phyloP scores from a whole-genome alignment of 2,888 invertebrate genomes.

The Catocala nupta region DNA sequence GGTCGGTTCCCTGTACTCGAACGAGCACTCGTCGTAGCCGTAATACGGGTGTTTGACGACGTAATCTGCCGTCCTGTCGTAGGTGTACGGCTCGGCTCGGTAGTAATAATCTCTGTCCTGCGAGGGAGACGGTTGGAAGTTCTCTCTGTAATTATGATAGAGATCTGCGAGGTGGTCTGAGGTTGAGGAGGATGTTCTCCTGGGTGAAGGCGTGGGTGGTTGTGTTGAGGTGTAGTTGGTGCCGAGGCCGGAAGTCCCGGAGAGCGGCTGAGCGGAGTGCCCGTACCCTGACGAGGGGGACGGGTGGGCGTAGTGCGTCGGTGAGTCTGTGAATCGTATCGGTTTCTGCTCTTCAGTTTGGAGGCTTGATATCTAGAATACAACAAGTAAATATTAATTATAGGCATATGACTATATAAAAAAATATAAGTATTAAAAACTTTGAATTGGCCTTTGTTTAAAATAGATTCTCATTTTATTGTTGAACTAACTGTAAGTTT shows the following conservation, averaged over 20 bases:
- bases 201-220: slow-evolving; percentile 89
- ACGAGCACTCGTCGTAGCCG: slow-evolving; percentile 78
- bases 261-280: slow-evolving; percentile 82
- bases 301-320: slow-evolving; percentile 89
- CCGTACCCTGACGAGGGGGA: slow-evolving; percentile 84
- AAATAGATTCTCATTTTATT: too few species aligned
- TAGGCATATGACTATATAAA: too few species aligned
- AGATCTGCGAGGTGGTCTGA: slow-evolving; percentile 89
- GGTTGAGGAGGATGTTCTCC: slow-evolving; percentile 89
- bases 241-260: slow-evolving; percentile 84
- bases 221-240: slow-evolving; percentile 84
- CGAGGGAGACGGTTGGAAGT: slow-evolving; percentile 76
- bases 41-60: slow-evolving; percentile 79
- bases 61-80: slow-evolving; percentile 80
- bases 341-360: slow-evolving; percentile 89
- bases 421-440: too few species aligned
- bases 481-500: too few species aligned
- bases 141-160: slow-evolving; percentile 84
- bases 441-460: too few species aligned
- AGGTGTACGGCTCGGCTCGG: slow-evolving; percentile 70
- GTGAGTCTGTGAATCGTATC: slow-evolving; percentile 91
- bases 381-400: neutral
- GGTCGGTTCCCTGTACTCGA: slow-evolving; percentile 75
- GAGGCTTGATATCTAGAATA: slow-evolving; percentile 76
- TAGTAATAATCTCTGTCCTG: slow-evolving; percentile 75